A percentile compares a stretch with the other conserved stretches of the same genome.
Evolutionary conservation across 1,140 invertebrate genomes (phyloP).

Genomic region (Bathynomus jamesi): DNA sequence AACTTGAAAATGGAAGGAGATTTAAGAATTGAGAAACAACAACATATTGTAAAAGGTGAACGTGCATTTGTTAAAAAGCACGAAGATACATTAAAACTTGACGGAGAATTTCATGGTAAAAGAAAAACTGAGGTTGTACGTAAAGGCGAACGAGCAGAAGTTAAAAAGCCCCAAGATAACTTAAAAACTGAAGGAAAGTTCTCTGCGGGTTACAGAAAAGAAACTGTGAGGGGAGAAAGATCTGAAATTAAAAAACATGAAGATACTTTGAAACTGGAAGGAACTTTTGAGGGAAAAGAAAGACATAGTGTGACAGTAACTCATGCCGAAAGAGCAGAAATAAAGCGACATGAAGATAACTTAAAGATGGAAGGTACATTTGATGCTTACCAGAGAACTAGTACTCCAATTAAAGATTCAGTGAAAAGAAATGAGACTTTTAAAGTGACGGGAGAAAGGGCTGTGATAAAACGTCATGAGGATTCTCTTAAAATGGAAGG

Average conservation of each 20-base stretch:
- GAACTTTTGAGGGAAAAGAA: constrained; percentile 28
- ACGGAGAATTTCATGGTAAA: constrained; percentile 42
- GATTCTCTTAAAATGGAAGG: constrained; percentile 38
- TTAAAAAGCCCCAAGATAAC: constrained; percentile 50
- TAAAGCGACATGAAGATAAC: constrained; percentile 47
- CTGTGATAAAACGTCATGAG: constrained; percentile 27
- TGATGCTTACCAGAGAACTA: constrained; percentile 26
- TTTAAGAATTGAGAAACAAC: constrained; percentile 42
- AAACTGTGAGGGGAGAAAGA: constrained; percentile 29
- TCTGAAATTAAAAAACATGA: constrained; percentile 46
- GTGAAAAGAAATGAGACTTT: constrained; percentile 33
- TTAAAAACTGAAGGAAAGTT: constrained; percentile 41
- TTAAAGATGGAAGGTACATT: constrained; percentile 54
- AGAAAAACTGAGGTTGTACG: neutral
- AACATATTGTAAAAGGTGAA: constrained; percentile 41
- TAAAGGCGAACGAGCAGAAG: constrained; percentile 43
- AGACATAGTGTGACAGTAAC: constrained; percentile 29
- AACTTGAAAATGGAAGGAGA: neutral
- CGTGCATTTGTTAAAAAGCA: constrained; percentile 43
- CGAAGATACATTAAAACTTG: constrained; percentile 48
- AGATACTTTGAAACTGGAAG: constrained; percentile 49
- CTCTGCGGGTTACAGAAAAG: constrained; percentile 17
- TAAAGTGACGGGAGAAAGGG: constrained; percentile 30
- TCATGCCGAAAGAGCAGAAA: constrained; percentile 41
- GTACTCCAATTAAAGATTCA: constrained; percentile 20